Evolutionary conservation across 2,888 invertebrate genomes (phyloP).

Genomic region (Harpalus rufipes): DNA sequence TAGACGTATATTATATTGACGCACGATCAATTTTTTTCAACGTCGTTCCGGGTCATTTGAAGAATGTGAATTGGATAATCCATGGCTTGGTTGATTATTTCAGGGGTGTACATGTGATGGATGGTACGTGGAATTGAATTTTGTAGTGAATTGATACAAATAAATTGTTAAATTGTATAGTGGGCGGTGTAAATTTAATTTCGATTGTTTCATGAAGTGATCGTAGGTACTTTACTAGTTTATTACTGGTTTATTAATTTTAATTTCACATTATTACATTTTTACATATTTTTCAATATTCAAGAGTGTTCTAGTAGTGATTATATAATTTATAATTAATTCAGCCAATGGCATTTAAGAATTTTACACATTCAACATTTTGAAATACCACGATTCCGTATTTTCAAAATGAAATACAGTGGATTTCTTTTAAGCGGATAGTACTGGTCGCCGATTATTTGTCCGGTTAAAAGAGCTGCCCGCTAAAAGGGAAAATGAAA

Average conservation of each 20-base stretch:
- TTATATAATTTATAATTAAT: no score
- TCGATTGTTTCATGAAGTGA: slow-evolving; percentile 27
- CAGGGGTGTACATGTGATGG: slow-evolving; percentile 40
- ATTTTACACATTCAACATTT: neutral
- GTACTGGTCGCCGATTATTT: no score
- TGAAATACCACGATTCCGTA: no score
- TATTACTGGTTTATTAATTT: slow-evolving; percentile 8
- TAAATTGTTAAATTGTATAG: slow-evolving; percentile 48
- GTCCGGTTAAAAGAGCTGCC: no score
- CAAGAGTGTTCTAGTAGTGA: neutral
- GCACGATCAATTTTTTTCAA: slow-evolving; percentile 55
- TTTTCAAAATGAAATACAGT: no score
- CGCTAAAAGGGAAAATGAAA: no score
- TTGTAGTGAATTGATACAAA: slow-evolving; percentile 27
- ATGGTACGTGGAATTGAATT: slow-evolving; percentile 52
- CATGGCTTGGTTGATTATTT: slow-evolving; percentile 49
- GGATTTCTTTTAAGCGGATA: no score
- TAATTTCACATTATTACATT: slow-evolving; percentile 28
- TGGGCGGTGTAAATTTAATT: slow-evolving; percentile 33
- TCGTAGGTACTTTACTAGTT: neutral
- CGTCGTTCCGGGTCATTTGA: slow-evolving; percentile 55
- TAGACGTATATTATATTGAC: slow-evolving; percentile 24
- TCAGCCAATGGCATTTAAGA: no score
- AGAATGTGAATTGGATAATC: slow-evolving; percentile 55
- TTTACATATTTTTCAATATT: neutral